Conservation (phyloP, 2,888 invertebrate genomes). For the Junonia oenone region DNA sequence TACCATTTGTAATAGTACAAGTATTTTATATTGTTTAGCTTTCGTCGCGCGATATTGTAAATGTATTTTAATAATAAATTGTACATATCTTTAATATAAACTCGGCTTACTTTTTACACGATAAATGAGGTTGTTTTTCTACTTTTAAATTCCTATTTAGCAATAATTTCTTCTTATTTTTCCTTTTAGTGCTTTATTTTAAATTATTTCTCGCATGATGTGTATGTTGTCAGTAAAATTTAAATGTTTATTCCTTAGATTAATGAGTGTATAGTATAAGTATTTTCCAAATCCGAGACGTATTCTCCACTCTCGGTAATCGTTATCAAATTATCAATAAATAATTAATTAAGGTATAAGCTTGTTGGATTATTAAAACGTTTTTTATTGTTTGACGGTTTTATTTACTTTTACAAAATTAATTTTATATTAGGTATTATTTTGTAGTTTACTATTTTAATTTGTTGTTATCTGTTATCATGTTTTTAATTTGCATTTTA, state of each 20-base stretch:
- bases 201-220: background rate
- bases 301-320: background rate
- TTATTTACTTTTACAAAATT: background rate
- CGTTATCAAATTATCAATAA: background rate
- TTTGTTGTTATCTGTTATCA: no score
- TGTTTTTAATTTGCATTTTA: no score
- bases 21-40: no score
- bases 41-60: background rate
- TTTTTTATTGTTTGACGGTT: background rate
- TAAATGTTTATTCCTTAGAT: background rate
- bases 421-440: no score
- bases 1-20: no score
- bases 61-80: slow-evolving; percentile 10
- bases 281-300: background rate
- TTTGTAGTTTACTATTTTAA: no score
- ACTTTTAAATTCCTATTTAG: background rate
- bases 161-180: no score
- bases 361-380: background rate
- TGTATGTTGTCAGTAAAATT: background rate
- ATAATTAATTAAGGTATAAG: no score
- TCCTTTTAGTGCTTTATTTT: background rate
- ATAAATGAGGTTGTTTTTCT: background rate
- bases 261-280: background rate
- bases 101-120: background rate
- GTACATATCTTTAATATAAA: slow-evolving; percentile 16